phyloP scores from a whole-genome alignment of 2,888 invertebrate genomes.

The Orthonychiurus folsomi region DNA sequence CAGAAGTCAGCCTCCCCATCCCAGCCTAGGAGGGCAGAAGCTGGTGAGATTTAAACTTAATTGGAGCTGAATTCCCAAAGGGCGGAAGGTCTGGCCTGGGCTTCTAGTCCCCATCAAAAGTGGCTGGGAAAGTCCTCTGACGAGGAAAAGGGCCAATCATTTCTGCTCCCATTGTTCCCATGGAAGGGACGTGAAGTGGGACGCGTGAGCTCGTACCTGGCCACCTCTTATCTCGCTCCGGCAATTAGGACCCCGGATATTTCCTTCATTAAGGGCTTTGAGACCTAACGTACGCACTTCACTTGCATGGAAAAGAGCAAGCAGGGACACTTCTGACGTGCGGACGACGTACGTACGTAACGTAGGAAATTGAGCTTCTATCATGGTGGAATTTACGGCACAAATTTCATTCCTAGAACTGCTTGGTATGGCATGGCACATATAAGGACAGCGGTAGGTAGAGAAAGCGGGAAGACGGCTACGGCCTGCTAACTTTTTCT shows the following conservation, averaged over 20 bases:
- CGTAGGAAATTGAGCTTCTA: neutral
- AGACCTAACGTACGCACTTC: neutral
- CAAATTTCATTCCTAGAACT: too few species aligned
- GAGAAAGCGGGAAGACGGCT: too few species aligned
- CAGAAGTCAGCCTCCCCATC: neutral
- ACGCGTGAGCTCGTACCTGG: too few species aligned
- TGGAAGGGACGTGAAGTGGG: too few species aligned
- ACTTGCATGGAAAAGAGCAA: neutral
- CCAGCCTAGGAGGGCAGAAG: neutral
- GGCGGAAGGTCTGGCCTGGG: neutral
- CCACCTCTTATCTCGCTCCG: conserved; percentile 6
- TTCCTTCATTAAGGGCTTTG: conserved; percentile 5
- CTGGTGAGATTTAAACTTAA: neutral
- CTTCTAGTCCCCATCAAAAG: neutral
- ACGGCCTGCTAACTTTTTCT: neutral
- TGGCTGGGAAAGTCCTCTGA: too few species aligned
- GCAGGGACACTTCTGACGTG: neutral
- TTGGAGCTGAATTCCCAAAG: neutral
- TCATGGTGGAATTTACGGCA: too few species aligned
- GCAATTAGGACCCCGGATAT: neutral
- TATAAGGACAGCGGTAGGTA: too few species aligned
- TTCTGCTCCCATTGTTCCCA: conserved; percentile 1
- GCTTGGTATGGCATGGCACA: too few species aligned
- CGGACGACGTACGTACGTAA: too few species aligned
- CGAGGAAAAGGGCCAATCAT: neutral